Percentiles rank a stretch among this genome's conserved stretches.
Conservation (phyloP, 2,113 vertebrate species). For the Marcusenius ussheri region DNA sequence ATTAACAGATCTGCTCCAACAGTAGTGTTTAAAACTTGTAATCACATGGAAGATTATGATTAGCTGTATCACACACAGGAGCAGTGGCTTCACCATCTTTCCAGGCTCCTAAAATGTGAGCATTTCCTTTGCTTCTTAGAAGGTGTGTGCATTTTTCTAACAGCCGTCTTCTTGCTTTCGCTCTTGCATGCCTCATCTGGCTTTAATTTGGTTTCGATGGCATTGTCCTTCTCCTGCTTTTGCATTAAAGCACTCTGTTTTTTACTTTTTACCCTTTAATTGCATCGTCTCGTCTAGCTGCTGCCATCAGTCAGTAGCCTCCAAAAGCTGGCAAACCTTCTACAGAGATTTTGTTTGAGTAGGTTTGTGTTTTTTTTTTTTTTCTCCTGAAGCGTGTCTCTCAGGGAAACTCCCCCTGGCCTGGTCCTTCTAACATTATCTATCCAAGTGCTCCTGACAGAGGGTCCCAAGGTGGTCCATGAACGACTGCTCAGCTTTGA, state of each 20-base stretch:
- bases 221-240: background rate
- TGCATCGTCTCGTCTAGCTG: background rate
- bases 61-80: background rate
- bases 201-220: background rate
- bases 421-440: conserved; percentile 6
- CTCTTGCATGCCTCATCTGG: background rate
- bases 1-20: conserved; percentile 19
- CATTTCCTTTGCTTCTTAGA: background rate
- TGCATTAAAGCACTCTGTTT: background rate
- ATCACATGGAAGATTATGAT: background rate
- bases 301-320: background rate
- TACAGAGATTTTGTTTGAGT: background rate
- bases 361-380: background rate
- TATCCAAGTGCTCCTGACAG: conserved; percentile 8
- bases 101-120: background rate
- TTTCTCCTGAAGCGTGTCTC: background rate
- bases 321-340: background rate
- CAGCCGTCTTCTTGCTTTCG: background rate
- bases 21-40: background rate
- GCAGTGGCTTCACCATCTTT: background rate
- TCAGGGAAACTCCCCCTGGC: background rate
- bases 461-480: conserved; percentile 2
- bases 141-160: background rate
- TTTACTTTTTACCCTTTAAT: background rate
- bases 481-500: background rate